phyloP scores from a whole-genome alignment of 2,113 vertebrate genomes.

The Halichoerus grypus region DNA sequence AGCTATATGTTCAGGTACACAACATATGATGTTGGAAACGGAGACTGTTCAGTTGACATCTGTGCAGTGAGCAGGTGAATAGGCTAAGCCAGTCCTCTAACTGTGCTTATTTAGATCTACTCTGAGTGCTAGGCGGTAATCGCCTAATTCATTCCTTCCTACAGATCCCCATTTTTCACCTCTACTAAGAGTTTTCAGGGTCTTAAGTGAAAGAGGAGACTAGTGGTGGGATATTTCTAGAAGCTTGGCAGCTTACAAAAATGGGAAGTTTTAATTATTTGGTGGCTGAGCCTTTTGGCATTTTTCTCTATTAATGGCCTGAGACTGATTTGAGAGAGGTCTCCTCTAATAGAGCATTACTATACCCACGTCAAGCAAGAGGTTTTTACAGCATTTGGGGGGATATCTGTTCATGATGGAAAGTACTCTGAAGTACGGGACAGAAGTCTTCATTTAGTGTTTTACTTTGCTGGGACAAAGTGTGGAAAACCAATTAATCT shows the following conservation, averaged over 20 bases:
- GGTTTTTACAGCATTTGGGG: background rate
- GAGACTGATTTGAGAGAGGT: background rate
- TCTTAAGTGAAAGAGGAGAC: background rate
- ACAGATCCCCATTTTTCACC: background rate
- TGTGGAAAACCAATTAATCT: background rate
- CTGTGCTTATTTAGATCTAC: background rate
- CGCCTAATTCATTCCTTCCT: background rate
- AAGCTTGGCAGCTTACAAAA: background rate
- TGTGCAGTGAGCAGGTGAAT: background rate
- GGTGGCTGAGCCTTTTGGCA: background rate
- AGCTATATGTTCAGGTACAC: fast-evolving
- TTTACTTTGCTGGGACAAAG: background rate
- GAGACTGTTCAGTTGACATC: background rate
- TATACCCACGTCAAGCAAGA: background rate
- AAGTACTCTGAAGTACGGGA: background rate
- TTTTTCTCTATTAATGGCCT: background rate
- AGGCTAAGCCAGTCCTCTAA: no score
- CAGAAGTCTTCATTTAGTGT: background rate
- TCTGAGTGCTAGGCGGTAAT: background rate
- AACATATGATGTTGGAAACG: background rate
- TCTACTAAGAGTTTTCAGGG: background rate
- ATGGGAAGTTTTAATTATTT: background rate
- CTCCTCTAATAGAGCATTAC: background rate
- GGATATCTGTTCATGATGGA: background rate
- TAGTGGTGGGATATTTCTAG: background rate